Evolutionary conservation across 2,888 invertebrate species (phyloP).

Genomic region (Noctua fimbriata): DNA sequence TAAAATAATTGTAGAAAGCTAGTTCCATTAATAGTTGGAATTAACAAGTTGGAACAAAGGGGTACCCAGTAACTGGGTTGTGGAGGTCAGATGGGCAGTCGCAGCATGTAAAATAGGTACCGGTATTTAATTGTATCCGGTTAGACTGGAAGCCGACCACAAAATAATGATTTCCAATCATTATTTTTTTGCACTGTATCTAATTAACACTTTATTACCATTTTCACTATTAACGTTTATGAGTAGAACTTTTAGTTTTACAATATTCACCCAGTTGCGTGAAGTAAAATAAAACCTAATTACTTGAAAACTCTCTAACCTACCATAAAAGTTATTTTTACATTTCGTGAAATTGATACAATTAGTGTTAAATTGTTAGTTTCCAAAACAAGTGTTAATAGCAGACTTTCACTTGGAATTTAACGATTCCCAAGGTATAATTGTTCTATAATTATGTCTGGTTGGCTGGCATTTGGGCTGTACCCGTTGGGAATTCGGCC

Average conservation of each 20-base stretch:
- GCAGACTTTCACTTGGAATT: conserved; percentile 37
- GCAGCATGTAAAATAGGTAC: neutral
- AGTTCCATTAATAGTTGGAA: neutral
- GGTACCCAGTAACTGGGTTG: neutral
- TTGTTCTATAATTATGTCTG: conserved; percentile 52
- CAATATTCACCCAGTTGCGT: neutral
- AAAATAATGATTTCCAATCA: neutral
- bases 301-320: conserved; percentile 18
- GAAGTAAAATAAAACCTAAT: conserved; percentile 24
- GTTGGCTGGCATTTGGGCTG: conserved; percentile 44
- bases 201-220: neutral
- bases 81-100: neutral
- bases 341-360: conserved; percentile 35
- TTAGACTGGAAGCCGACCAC: neutral
- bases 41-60: too few relatives aligned
- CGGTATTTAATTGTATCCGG: neutral
- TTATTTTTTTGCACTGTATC: too few relatives aligned
- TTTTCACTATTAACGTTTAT: conserved; percentile 1
- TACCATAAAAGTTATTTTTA: conserved; percentile 25
- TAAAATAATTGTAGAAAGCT: neutral
- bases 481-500: conserved; percentile 35
- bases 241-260: neutral
- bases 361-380: conserved; percentile 47
- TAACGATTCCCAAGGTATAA: conserved; percentile 40
- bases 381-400: conserved; percentile 43